Conservation (phyloP, 2,888 invertebrate species). For the Urechis unicinctus region DNA sequence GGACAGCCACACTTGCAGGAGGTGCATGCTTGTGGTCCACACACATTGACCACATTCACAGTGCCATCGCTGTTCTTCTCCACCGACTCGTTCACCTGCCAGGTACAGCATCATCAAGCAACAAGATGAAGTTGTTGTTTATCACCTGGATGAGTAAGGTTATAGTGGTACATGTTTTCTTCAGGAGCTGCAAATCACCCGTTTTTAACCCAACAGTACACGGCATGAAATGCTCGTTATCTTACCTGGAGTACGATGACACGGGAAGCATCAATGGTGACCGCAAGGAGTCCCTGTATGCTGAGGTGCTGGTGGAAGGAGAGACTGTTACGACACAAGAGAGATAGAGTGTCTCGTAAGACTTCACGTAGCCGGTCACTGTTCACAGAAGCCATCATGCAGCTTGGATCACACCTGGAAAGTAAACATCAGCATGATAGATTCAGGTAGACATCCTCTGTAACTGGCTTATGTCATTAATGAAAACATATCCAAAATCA, state of each 20-base stretch:
- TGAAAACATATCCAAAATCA: too few species aligned
- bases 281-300: not conserved
- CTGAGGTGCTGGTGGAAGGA: not conserved
- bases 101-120: not conserved
- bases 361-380: not conserved
- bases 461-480: too few species aligned
- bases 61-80: not conserved
- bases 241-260: not conserved
- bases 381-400: not conserved
- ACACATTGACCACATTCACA: not conserved
- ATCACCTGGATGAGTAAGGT: too few species aligned
- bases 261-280: not conserved
- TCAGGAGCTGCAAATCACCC: too few species aligned
- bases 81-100: not conserved
- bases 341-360: not conserved
- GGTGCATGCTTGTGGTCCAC: not conserved
- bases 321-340: not conserved
- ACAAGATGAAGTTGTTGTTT: not conserved
- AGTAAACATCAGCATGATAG: too few species aligned
- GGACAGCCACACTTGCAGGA: not conserved
- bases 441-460: too few species aligned
- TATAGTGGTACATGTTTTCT: too few species aligned
- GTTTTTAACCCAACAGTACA: too few species aligned
- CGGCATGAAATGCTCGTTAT: too few species aligned
- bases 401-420: not conserved